phyloP scores from a whole-genome alignment of 2,888 invertebrate species.

The Eupithecia inturbata region DNA sequence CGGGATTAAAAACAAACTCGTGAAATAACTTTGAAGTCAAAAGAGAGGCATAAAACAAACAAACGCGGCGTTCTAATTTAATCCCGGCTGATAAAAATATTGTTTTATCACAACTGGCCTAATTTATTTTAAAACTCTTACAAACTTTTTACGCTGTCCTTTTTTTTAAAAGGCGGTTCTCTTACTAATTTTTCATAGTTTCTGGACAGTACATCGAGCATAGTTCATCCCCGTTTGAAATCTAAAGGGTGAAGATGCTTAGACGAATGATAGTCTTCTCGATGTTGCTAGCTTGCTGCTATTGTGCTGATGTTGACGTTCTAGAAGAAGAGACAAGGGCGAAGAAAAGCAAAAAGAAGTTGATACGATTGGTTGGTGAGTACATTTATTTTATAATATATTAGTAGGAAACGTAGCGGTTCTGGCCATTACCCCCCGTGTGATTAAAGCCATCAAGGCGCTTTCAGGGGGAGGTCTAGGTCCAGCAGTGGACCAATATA shows the following conservation, averaged over 20 bases:
- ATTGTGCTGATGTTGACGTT: slow-evolving; percentile 60
- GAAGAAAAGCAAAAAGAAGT: slow-evolving; percentile 67
- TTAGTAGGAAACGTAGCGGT: background rate
- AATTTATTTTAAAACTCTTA: slow-evolving; percentile 7
- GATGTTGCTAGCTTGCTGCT: slow-evolving; percentile 65
- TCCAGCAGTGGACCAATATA: no score
- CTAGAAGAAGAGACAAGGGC: slow-evolving; percentile 68
- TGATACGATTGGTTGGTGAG: slow-evolving; percentile 69
- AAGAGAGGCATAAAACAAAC: slow-evolving; percentile 12
- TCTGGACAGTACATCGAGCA: background rate
- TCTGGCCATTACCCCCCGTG: no score
- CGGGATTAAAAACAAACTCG: slow-evolving; percentile 18
- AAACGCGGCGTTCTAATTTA: slow-evolving; percentile 1
- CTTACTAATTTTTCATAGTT: background rate
- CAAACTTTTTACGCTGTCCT: background rate
- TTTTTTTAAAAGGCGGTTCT: background rate
- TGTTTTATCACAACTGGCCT: background rate
- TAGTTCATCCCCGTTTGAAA: background rate
- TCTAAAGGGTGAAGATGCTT: slow-evolving; percentile 53
- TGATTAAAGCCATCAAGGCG: no score
- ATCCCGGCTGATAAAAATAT: slow-evolving; percentile 1
- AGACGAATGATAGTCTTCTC: slow-evolving; percentile 59
- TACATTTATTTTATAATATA: background rate
- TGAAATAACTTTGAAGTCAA: slow-evolving; percentile 8
- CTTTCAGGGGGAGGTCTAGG: no score